Evolutionary conservation across 2,113 vertebrate genomes (phyloP), one percentile per base, ranked within the genome.

Genomic region (Nasalis larvatus): DNA sequence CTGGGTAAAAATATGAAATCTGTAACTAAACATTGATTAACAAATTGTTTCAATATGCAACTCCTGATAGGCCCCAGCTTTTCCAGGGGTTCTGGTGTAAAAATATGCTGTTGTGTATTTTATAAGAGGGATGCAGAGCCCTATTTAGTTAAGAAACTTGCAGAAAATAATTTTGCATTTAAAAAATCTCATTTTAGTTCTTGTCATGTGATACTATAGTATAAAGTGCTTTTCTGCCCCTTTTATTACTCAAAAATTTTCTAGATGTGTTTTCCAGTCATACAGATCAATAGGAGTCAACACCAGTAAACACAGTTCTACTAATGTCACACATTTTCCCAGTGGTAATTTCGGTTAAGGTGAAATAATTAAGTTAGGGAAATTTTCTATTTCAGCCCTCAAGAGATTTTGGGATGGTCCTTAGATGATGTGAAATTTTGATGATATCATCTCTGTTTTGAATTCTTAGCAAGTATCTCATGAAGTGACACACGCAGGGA

Each of bases 1-100:
- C 69, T 82, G 86, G 9, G 88, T 73, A 94, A 88, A 97, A 89
- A 85, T 25, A 92, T 49, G 71, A 95, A 98, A 96, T 97, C 1
- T 18, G n/a, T 25, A 95, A 94, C 20, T 91, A 37, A 49, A 10
- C 32, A 17, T 35, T 0, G 52, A 30, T 12, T 11, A 94, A 91
- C 76, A 96, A 81, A 89, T 91, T 96, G 0, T 93, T 97, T 96
- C 45, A 69, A 42, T 71, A 16, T 93, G 73, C 42, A 74, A 9
- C 73, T 98, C 78, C 0, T 83, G 76, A 86, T 10, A 76, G 40
- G 32, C 8, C 60, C 89, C 89, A 95, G 60, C 2, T 2, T 94
- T n/a, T 96, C 71, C 49, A 86, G 73, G 76, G 86, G 0, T 56
- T 91, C 47, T 97, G 20, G 27, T 52, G n/a, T 30, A 30, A 87